These are phyloP conservation scores for Luehdorfia chinensis DNA, from an alignment of 1,140 invertebrate genomes.

Conservation along the genomic window DNA sequence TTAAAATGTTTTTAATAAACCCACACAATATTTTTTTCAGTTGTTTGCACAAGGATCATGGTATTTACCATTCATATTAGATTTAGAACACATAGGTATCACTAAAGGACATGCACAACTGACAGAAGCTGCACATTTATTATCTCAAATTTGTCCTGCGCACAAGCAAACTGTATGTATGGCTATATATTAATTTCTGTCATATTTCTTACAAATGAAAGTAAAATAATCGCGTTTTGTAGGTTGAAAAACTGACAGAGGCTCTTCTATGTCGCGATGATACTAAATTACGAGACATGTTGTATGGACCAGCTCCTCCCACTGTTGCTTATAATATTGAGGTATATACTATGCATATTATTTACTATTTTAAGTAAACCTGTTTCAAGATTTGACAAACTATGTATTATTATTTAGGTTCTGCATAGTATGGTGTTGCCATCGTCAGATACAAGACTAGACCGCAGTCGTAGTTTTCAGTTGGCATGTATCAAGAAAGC, in stretches of 20 bases:
- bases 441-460: conserved; percentile 88
- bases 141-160: conserved; percentile 94
- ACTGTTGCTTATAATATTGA: conserved; percentile 73
- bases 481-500: conserved; percentile 90
- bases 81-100: conserved; percentile 93
- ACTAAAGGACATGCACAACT: conserved; percentile 87
- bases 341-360: conserved; percentile 35
- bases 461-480: conserved; percentile 92
- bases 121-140: conserved; percentile 89
- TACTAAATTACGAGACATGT: conserved; percentile 61
- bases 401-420: conserved; percentile 81
- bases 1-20: not conserved
- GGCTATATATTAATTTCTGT: conserved; percentile 6
- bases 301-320: conserved; percentile 70
- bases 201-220: conserved; percentile 11
- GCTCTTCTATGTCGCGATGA: conserved; percentile 66
- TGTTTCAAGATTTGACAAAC: no score
- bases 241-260: conserved; percentile 72
- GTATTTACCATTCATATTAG: conserved; percentile 93
- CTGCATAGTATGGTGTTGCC: conserved; percentile 95
- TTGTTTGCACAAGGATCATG: conserved; percentile 85
- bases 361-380: conserved; percentile 9
- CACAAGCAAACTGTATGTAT: conserved; percentile 80
- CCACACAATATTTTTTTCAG: conserved; percentile 34
- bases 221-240: conserved; percentile 21